Percentiles rank a stretch among this genome's conserved stretches.
phyloP scores from a whole-genome alignment of 1,140 invertebrate species.

The Trichogramma pretiosum region DNA sequence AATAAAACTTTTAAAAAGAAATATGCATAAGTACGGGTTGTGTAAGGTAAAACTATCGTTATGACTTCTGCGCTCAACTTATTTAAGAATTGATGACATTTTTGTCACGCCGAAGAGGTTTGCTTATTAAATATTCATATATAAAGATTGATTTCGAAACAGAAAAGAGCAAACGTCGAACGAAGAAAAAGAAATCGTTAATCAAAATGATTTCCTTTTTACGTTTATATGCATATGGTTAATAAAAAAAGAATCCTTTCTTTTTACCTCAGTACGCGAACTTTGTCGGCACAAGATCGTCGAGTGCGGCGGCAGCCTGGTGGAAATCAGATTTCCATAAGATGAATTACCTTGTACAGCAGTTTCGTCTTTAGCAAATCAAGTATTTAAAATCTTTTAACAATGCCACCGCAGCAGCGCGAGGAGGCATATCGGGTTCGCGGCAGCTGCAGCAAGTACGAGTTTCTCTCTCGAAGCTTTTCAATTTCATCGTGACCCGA shows the following conservation, averaged over 20 bases:
- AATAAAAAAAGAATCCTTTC: conserved; percentile 7
- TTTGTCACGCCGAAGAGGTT: too few species aligned
- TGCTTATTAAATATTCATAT: conserved; percentile 17
- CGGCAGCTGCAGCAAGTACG: too few species aligned
- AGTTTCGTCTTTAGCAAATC: conserved; percentile 11
- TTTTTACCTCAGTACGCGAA: too few species aligned
- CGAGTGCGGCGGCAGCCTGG: too few species aligned
- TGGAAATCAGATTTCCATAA: conserved; percentile 5
- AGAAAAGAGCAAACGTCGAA: neutral
- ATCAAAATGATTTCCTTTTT: conserved; percentile 13
- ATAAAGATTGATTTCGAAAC: conserved; percentile 14
- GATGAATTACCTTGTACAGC: conserved; percentile 12
- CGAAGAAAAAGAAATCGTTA: conserved; percentile 6
- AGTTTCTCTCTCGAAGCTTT: too few species aligned
- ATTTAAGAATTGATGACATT: too few species aligned
- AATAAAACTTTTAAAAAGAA: conserved; percentile 15
- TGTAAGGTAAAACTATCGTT: too few species aligned
- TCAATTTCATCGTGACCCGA: too few species aligned
- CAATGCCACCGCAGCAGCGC: too few species aligned
- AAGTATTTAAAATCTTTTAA: conserved; percentile 12
- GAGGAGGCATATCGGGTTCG: too few species aligned
- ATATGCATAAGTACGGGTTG: conserved; percentile 18
- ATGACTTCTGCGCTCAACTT: too few species aligned
- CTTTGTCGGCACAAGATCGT: too few species aligned
- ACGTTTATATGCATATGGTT: conserved; percentile 6